These are phyloP conservation scores for Agriopis aurantiaria DNA, from an alignment of 2,888 invertebrate species.

Conservation along the genomic window DNA sequence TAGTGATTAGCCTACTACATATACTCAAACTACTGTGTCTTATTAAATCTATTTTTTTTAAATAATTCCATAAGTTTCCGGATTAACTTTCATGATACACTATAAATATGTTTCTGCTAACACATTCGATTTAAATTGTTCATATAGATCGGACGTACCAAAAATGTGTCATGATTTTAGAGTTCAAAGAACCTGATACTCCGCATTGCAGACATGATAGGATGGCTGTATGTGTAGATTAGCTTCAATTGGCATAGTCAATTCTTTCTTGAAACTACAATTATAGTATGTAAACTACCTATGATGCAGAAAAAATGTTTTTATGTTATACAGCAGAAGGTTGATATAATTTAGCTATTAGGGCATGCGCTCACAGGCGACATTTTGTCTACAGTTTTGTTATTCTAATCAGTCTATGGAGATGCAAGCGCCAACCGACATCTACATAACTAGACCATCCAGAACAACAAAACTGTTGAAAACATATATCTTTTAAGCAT, in stretches of 20 bases:
- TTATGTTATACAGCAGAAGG: no score
- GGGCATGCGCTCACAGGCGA: no score
- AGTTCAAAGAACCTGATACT: slow-evolving; percentile 1
- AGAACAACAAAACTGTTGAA: no score
- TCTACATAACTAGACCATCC: no score
- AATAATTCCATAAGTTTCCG: slow-evolving; percentile 8
- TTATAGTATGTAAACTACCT: no score
- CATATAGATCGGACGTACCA: slow-evolving; percentile 1
- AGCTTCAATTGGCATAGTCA: not conserved
- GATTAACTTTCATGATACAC: slow-evolving; percentile 1
- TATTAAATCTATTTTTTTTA: slow-evolving; percentile 7
- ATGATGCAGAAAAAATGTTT: no score
- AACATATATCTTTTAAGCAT: no score
- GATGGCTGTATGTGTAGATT: slow-evolving; percentile 1
- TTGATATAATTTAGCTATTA: no score
- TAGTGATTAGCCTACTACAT: slow-evolving; percentile 12
- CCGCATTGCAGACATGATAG: not conserved
- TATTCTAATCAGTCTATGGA: no score
- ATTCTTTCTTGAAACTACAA: no score
- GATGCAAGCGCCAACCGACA: no score
- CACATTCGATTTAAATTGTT: slow-evolving; percentile 2
- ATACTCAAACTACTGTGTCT: slow-evolving; percentile 13
- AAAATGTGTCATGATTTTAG: slow-evolving; percentile 4
- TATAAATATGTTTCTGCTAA: slow-evolving; percentile 4
- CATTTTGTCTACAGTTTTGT: no score